Percentiles rank a stretch among this genome's conserved stretches.
phyloP scores from a whole-genome alignment of 1,140 invertebrate species.

The Saxidomus purpurata region DNA sequence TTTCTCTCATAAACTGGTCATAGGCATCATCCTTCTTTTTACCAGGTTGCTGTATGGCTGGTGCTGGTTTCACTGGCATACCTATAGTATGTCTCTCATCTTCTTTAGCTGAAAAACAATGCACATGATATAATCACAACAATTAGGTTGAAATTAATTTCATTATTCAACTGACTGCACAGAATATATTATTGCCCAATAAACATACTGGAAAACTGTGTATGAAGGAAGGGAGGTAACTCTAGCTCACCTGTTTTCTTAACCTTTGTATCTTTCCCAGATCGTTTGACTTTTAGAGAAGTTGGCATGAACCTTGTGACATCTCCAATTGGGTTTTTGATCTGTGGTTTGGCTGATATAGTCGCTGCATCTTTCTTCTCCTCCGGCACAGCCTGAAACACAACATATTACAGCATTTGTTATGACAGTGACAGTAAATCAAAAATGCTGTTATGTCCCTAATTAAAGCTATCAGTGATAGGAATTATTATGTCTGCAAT shows the following conservation, averaged over 20 bases:
- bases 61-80: slow-evolving; percentile 74
- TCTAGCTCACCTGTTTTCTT: slow-evolving; percentile 75
- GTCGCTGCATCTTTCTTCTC: slow-evolving; percentile 90
- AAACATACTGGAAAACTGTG: too few species aligned
- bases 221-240: slow-evolving; percentile 28
- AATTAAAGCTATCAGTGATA: too few species aligned
- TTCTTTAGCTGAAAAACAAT: slow-evolving; percentile 76
- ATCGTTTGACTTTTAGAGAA: slow-evolving; percentile 95
- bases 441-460: too few species aligned
- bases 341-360: slow-evolving; percentile 98
- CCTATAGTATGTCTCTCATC: slow-evolving; percentile 77
- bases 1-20: slow-evolving; percentile 99
- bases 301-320: slow-evolving; percentile 98
- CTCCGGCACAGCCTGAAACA: slow-evolving; percentile 90
- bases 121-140: background rate
- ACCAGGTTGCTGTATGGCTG: slow-evolving; percentile 81
- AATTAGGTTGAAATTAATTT: background rate
- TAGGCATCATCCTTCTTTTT: slow-evolving; percentile 99
- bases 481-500: too few species aligned
- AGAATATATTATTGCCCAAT: too few species aligned
- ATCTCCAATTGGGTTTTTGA: slow-evolving; percentile 96
- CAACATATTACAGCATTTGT: too few species aligned
- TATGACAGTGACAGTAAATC: too few species aligned
- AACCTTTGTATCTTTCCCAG: slow-evolving; percentile 87
- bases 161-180: too few species aligned